phyloP scores from a whole-genome alignment of 2,888 invertebrate species.

The Heterodera filipjevi region DNA sequence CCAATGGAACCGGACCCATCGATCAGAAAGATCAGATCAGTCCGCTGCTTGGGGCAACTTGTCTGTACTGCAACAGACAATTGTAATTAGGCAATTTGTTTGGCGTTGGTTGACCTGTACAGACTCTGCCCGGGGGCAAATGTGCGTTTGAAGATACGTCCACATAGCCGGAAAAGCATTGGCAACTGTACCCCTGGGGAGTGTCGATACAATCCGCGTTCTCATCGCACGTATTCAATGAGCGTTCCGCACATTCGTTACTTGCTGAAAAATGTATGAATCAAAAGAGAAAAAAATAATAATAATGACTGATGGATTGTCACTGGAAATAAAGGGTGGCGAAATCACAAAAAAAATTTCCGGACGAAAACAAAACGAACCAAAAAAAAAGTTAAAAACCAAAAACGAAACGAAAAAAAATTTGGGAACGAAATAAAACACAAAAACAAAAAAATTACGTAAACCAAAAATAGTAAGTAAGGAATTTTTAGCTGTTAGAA shows the following conservation, averaged over 20 bases:
- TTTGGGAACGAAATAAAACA: no score
- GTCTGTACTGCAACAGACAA: slow-evolving; percentile 55
- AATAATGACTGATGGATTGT: no score
- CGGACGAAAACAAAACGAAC: no score
- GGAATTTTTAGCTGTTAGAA: no score
- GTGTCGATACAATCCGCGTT: slow-evolving; percentile 65
- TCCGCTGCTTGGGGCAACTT: slow-evolving; percentile 61
- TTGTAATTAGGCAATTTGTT: neutral
- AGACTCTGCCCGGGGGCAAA: slow-evolving; percentile 62
- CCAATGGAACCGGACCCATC: slow-evolving; percentile 66
- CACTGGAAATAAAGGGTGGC: no score
- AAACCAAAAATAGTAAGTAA: no score
- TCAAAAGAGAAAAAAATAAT: no score
- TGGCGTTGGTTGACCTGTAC: slow-evolving; percentile 46
- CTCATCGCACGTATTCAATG: slow-evolving; percentile 64
- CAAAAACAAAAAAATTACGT: no score
- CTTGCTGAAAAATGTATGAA: no score
- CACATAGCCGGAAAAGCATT: slow-evolving; percentile 60
- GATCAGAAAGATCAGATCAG: slow-evolving; percentile 64
- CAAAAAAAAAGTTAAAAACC: no score
- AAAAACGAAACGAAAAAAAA: no score
- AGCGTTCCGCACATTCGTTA: slow-evolving; percentile 62
- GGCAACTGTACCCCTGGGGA: slow-evolving; percentile 57
- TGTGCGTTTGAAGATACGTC: slow-evolving; percentile 62
- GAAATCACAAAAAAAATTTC: no score